Percentiles rank a stretch among this genome's conserved stretches.
phyloP scores from a whole-genome alignment of 2,113 vertebrate genomes.

The Phylloscopus trochiloides region DNA sequence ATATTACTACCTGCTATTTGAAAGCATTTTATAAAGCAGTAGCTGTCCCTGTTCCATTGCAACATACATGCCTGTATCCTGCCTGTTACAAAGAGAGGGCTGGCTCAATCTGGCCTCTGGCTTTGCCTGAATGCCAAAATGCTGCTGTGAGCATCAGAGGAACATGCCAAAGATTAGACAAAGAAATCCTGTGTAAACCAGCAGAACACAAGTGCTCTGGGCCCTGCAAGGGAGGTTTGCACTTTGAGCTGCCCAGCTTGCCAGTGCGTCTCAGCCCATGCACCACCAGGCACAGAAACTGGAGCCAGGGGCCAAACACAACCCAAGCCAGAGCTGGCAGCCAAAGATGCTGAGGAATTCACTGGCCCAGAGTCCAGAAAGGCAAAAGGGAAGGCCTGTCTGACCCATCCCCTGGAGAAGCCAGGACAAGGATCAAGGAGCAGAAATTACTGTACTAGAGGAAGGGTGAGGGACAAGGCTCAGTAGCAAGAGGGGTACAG shows the following conservation, averaged over 20 bases:
- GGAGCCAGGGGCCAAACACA: neutral
- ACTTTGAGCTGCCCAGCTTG: neutral
- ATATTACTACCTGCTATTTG: neutral
- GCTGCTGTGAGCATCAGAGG: neutral
- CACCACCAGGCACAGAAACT: neutral
- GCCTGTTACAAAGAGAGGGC: neutral
- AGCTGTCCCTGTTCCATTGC: neutral
- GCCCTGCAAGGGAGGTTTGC: neutral
- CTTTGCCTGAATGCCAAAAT: neutral
- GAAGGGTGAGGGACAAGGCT: neutral
- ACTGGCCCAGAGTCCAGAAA: neutral
- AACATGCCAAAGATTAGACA: neutral
- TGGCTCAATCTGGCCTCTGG: neutral
- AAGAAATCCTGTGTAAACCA: neutral
- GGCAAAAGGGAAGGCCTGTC: neutral
- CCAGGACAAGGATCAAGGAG: neutral
- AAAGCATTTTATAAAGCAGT: neutral
- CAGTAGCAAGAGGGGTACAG: neutral
- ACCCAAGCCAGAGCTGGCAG: neutral
- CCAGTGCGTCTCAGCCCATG: neutral
- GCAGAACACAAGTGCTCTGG: neutral
- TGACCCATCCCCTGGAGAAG: neutral
- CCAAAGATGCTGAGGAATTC: neutral
- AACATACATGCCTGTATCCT: neutral
- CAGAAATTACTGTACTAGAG: neutral